Conservation (phyloP, 1,140 invertebrate species). For the Drosophila mojavensis region DNA sequence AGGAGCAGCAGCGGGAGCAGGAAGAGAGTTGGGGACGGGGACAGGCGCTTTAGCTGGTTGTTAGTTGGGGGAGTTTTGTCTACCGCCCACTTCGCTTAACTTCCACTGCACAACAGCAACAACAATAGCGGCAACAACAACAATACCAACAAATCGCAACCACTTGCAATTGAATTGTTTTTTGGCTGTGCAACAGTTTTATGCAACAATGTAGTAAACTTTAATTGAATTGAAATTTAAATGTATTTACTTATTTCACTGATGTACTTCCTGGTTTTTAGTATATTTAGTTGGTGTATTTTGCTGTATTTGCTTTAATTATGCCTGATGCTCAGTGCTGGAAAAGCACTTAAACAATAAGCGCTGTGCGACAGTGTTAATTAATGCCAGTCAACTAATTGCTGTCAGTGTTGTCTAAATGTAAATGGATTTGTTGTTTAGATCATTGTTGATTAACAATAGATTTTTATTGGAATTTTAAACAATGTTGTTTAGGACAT, state of each 20-base stretch:
- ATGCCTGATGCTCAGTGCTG: neutral
- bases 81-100: neutral
- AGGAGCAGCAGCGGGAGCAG: neutral
- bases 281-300: neutral
- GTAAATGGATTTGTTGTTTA: neutral
- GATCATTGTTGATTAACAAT: neutral
- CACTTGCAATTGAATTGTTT: slow-evolving; percentile 51
- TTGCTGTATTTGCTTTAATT: neutral
- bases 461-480: too few species aligned
- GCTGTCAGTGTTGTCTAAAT: neutral
- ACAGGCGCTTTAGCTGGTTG: slow-evolving; percentile 1
- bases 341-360: neutral
- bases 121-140: too few species aligned
- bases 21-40: neutral
- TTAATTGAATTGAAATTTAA: slow-evolving; percentile 26
- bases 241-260: slow-evolving; percentile 8
- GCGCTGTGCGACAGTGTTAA: neutral
- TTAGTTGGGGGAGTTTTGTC: slow-evolving; percentile 3
- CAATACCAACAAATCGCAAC: neutral
- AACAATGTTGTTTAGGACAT: too few species aligned
- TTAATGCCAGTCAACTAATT: neutral
- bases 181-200: slow-evolving; percentile 56
- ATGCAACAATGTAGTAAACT: slow-evolving; percentile 34
- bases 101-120: slow-evolving; percentile 1
- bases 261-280: neutral